A percentile compares a stretch with the other conserved stretches of the same genome.
Conservation (phyloP, 2,888 invertebrate species). For the Barypeithes pellucidus region DNA sequence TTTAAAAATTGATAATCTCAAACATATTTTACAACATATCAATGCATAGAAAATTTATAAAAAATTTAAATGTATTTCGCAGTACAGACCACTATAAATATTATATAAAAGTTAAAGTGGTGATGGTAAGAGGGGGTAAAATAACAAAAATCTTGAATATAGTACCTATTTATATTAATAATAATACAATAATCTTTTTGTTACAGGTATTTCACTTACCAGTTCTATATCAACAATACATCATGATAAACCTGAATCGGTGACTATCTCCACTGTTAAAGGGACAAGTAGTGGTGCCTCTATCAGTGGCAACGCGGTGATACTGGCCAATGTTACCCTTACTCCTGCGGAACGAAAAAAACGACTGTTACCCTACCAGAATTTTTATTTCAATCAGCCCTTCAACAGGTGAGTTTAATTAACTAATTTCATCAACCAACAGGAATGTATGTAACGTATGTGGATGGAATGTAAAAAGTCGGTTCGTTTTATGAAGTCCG, state of each 20-base stretch:
- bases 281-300: slow-evolving; percentile 35
- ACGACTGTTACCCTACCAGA: slow-evolving; percentile 87
- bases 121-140: no score
- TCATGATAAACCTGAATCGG: slow-evolving; percentile 66
- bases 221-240: slow-evolving; percentile 65
- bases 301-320: slow-evolving; percentile 3
- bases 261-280: slow-evolving; percentile 37
- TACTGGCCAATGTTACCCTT: slow-evolving; percentile 62
- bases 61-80: no score
- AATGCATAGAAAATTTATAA: slow-evolving; percentile 3
- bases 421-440: no score
- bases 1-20: no score
- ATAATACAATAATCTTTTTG: no score
- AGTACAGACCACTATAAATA: no score
- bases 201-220: slow-evolving; percentile 44
- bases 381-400: slow-evolving; percentile 80
- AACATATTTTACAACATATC: no score
- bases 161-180: slow-evolving; percentile 12
- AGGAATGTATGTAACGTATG: no score
- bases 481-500: no score
- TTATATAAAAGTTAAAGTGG: no score
- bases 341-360: slow-evolving; percentile 77
- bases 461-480: no score
- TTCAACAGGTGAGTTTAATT: slow-evolving; percentile 66
- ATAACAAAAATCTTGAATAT: background rate